phyloP scores from a whole-genome alignment of 2,888 invertebrate genomes.

The Mythimna loreyi region DNA sequence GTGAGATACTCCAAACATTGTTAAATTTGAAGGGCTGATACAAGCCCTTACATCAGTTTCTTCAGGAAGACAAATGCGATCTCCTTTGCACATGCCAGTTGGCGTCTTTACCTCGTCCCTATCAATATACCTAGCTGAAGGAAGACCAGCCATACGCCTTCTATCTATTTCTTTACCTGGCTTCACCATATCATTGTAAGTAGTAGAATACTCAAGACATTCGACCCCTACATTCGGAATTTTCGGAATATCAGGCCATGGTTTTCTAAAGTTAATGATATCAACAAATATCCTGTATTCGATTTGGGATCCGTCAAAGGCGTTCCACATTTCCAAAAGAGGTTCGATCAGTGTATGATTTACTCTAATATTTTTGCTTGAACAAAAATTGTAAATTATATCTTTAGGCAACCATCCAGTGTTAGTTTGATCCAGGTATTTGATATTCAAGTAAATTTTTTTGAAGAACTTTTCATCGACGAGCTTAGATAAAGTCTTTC shows the following conservation, averaged over 20 bases:
- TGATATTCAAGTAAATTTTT: conserved; percentile 65
- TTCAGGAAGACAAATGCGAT: conserved; percentile 64
- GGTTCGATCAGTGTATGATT: conserved; percentile 77
- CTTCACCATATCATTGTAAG: conserved; percentile 73
- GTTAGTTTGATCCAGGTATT: conserved; percentile 71
- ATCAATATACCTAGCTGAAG: conserved; percentile 74
- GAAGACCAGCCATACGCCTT: conserved; percentile 67
- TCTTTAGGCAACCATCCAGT: conserved; percentile 81
- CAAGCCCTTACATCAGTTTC: conserved; percentile 70
- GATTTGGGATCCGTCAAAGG: conserved; percentile 77
- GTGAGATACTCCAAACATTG: conserved; percentile 67
- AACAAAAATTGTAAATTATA: conserved; percentile 77
- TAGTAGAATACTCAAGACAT: conserved; percentile 70
- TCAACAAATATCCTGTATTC: conserved; percentile 81
- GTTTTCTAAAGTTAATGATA: conserved; percentile 76
- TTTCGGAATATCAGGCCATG: conserved; percentile 73
- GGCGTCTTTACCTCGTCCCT: conserved; percentile 68
- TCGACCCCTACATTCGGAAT: conserved; percentile 68
- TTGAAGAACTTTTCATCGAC: conserved; percentile 63
- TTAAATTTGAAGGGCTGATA: conserved; percentile 68
- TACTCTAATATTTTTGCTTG: conserved; percentile 74
- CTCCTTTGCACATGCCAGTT: conserved; percentile 66
- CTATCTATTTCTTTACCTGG: conserved; percentile 58
- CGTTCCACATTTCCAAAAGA: conserved; percentile 76
- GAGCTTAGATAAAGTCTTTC: conserved; percentile 67